phyloP scores from a whole-genome alignment of 2,797 vertebrate genomes.

The Chanos chanos region DNA sequence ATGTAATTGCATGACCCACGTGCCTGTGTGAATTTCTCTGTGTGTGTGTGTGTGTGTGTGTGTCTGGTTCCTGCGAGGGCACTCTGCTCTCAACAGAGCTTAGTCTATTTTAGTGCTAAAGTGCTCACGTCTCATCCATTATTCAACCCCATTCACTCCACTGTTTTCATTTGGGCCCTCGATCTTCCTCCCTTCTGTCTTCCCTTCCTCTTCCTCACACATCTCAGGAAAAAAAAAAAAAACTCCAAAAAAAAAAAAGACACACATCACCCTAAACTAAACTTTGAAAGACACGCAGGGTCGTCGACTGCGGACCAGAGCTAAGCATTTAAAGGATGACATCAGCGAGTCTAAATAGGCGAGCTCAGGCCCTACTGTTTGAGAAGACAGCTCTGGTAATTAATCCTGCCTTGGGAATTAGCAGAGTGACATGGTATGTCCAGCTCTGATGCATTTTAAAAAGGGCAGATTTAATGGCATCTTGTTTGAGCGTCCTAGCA shows the following conservation, averaged over 20 bases:
- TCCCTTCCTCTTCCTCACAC: neutral
- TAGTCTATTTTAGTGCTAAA: conserved; percentile 70
- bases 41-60: neutral
- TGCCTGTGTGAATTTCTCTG: neutral
- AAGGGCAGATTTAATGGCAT: conserved; percentile 66
- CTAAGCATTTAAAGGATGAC: neutral
- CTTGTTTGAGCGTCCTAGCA: conserved; percentile 32
- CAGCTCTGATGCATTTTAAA: conserved; percentile 24
- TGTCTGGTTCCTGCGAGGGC: conserved; percentile 2
- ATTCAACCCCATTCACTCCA: conserved; percentile 68
- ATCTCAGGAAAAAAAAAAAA: neutral
- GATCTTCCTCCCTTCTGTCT: neutral
- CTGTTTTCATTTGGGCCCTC: conserved; percentile 58
- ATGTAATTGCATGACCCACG: neutral
- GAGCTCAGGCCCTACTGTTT: neutral
- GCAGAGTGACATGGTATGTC: conserved; percentile 20
- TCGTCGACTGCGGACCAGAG: too few species aligned
- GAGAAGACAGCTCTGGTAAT: conserved; percentile 17
- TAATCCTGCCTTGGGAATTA: conserved; percentile 38
- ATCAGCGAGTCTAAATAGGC: neutral
- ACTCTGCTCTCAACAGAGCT: too few species aligned
- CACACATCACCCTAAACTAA: too few species aligned
- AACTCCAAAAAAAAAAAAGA: too few species aligned
- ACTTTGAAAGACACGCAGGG: too few species aligned
- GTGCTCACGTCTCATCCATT: conserved; percentile 71